Evolutionary conservation across 2,888 invertebrate species (phyloP), one percentile per base, ranked within the genome.

Genomic region (Frankliniella fusca): DNA sequence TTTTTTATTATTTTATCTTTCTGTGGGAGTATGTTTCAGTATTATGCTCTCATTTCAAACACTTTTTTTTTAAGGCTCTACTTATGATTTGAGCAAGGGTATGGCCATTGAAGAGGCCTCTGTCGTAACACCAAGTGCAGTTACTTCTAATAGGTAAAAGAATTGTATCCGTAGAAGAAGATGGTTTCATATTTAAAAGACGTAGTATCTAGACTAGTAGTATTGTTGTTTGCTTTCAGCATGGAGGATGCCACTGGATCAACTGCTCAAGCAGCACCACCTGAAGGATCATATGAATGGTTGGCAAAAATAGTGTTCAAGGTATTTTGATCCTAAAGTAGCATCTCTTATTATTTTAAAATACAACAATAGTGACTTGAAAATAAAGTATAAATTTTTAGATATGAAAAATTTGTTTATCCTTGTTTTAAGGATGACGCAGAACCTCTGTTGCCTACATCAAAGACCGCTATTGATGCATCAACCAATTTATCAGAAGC

Each of bases 221-320:
- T 38, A 2, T 38, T 38, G 38, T 5, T 2, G 38, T 38, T 38
- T 38, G 38, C 38, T 61, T 61, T 11, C 70, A 76, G 70, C 70
- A 76, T 76, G 70, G 70, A 12, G 70, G 70, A 76, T 27, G 10
- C 70, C 12, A 27, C 8, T 27, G 70, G 27, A 76, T 23, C 12
- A 27, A 23, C 27, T 23, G 9, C 70, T 27, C 70, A 23, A 10
- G 12, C 27, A 11, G 70, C 70, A 11, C 70, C 70, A 10, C 27
- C 27, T 27, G 70, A 76, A 9, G 70, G 70, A 12, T 76, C 70
- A 23, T 76, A 76, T 76, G 70, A 76, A 76, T 76, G 70, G 70
- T 27, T 76, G 23, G 70, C 70, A 11, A 76, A 76, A 76, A 76
- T 76, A n/a, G 27, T 76, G 12, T 76, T 76, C 27, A 76, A 76